Evolutionary conservation across 2,113 vertebrate genomes (phyloP).

Genomic region (Acanthochromis polyacanthus): DNA sequence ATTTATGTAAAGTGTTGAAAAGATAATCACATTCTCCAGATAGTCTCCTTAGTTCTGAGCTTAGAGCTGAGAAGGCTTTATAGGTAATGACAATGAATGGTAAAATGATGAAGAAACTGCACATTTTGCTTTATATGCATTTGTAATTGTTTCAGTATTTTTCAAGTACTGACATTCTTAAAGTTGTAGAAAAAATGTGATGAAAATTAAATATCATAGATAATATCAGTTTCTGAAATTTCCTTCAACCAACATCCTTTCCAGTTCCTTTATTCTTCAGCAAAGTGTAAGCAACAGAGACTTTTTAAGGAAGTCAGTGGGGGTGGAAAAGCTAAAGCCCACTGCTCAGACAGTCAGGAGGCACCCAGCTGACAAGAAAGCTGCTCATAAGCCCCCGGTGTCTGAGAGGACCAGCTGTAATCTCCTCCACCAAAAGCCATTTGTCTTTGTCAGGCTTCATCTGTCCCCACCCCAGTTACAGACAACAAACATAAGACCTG

Average conservation of each 20-base stretch:
- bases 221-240: too few species aligned
- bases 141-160: too few species aligned
- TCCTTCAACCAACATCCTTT: background rate
- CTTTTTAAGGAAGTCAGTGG: slow-evolving; percentile 19
- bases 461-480: slow-evolving; percentile 55
- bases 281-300: background rate
- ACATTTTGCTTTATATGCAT: too few species aligned
- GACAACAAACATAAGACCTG: slow-evolving; percentile 81
- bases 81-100: too few species aligned
- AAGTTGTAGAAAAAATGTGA: too few species aligned
- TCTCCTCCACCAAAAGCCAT: slow-evolving; percentile 89
- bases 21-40: too few species aligned
- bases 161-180: too few species aligned
- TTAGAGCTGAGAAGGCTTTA: too few species aligned
- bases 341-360: slow-evolving; percentile 59
- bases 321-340: slow-evolving; percentile 16
- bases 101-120: too few species aligned
- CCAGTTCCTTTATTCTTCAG: background rate
- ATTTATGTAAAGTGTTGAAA: too few species aligned
- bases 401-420: slow-evolving; percentile 89
- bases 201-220: too few species aligned
- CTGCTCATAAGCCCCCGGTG: slow-evolving; percentile 87
- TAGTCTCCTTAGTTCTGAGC: too few species aligned
- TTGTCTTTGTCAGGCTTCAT: slow-evolving; percentile 83
- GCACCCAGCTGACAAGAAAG: slow-evolving; percentile 80